Evolutionary conservation across 2,797 vertebrate genomes (phyloP).

Genomic region (Micropoecilia bifurca): DNA sequence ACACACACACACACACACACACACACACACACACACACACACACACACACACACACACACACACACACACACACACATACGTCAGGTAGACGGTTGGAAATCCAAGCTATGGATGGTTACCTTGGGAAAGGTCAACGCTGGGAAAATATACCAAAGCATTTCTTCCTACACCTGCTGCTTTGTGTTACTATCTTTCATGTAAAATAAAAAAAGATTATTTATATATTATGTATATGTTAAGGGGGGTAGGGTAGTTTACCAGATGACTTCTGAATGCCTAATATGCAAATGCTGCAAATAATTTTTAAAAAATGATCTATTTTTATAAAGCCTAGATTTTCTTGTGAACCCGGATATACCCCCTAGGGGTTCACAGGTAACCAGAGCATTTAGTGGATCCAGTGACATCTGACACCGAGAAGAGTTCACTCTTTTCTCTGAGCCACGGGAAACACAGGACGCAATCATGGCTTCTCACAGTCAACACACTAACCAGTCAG

Average conservation of each 20-base stretch:
- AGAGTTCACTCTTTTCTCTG: constrained; percentile 63
- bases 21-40: too few relatives aligned
- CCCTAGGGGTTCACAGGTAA: constrained; percentile 51
- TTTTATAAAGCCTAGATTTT: constrained; percentile 3
- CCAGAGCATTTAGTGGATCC: constrained; percentile 60
- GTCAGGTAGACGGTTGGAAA: constrained; percentile 67
- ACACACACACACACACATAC: constrained; percentile 14
- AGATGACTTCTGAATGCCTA: constrained; percentile 29
- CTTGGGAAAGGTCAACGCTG: constrained; percentile 68
- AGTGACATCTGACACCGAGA: constrained; percentile 71
- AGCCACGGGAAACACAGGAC: constrained; percentile 66
- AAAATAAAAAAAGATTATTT: constrained; percentile 22
- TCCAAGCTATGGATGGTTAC: constrained; percentile 68
- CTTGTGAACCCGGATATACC: constrained; percentile 17
- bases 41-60: too few relatives aligned
- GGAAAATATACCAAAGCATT: constrained; percentile 55
- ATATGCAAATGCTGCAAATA: constrained; percentile 6
- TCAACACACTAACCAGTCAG: constrained; percentile 70
- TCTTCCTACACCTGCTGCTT: constrained; percentile 74
- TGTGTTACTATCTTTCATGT: constrained; percentile 65
- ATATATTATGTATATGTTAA: constrained; percentile 12
- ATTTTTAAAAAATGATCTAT: neutral
- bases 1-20: too few relatives aligned
- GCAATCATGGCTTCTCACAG: constrained; percentile 71
- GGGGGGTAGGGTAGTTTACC: constrained; percentile 42